Evolutionary conservation across 2,113 vertebrate genomes (phyloP).

Genomic region (Dascyllus trimaculatus): DNA sequence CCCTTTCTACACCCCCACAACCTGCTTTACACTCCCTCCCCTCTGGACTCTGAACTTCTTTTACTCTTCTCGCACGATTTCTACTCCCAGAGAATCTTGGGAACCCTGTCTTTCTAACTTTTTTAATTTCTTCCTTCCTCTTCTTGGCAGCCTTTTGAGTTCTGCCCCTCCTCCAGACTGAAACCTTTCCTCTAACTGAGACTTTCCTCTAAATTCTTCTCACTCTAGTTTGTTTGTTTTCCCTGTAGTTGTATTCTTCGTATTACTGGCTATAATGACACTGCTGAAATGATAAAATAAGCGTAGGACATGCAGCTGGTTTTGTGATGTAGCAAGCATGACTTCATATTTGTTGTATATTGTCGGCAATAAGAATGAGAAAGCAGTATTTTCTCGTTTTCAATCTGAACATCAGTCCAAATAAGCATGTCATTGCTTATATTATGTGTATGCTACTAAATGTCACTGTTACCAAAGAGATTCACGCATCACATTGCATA

Average conservation of each 20-base stretch:
- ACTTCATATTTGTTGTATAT: conserved; percentile 10
- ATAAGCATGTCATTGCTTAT: conserved; percentile 65
- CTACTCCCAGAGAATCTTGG: conserved; percentile 58
- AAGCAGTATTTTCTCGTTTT: not conserved
- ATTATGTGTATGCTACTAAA: conserved; percentile 49
- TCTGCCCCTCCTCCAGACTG: conserved; percentile 76
- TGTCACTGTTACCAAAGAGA: conserved; percentile 41
- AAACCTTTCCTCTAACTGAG: conserved; percentile 8
- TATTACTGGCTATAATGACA: conserved; percentile 89
- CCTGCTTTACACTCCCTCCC: conserved; percentile 31
- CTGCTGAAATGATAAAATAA: not conserved
- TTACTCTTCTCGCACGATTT: conserved; percentile 80
- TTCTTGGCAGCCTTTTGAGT: conserved; percentile 75
- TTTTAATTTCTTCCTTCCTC: conserved; percentile 37
- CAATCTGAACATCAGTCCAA: conserved; percentile 59
- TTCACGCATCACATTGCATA: conserved; percentile 52
- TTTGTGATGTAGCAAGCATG: conserved; percentile 20
- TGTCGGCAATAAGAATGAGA: conserved; percentile 7
- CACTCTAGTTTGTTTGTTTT: conserved; percentile 85
- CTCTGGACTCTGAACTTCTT: conserved; percentile 62
- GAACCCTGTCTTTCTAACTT: conserved; percentile 76
- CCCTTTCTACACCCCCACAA: conserved; percentile 51
- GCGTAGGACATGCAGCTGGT: not conserved
- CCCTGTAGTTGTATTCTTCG: conserved; percentile 84
- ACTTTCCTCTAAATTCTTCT: conserved; percentile 73